Base-by-base conservation (phyloP, 1,140 invertebrate species). In the Chironomus striatipennis region DNA sequence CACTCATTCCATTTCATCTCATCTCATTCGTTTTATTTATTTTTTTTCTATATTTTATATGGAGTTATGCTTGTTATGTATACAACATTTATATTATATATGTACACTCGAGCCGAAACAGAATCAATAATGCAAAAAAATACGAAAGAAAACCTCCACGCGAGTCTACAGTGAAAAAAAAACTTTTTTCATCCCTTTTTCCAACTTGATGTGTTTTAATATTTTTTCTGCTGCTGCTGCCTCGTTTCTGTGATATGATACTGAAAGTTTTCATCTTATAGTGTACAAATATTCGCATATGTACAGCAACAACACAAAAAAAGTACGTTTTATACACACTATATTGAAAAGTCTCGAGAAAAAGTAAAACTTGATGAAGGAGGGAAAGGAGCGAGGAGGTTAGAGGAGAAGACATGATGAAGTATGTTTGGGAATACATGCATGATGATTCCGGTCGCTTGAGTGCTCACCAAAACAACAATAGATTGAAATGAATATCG, bases 401-500 rank as follows among this genome's bases (percentile, higher is more conserved):
- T 34, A 34, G 24, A 34, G 24, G 24, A 34, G 24, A 34, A 2
- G 24, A 34, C 24, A 57, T 57, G 47, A 57, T 57, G 47, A 57
- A 57, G 47, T n/a, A 57, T 57, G 12, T n/a, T 57, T 57, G 47
- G 47, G n/a, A 57, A 47, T n/a, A 57, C n/a, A 15, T 57, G 47
- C 12, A 34, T 34, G 47, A 57, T 57, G 47, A 57, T 57, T 57
- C 47, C 47, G 47, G 47, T 57, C 24, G n/a, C 47, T 57, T 57
- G 47, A 57, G 47, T 57, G 47, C 47, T 57, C 47, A 57, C 12
- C n/a, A 57, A 57, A 57, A 57, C 12, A 57, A 57, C 47, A 57
- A 57, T 57, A n/a, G 12, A 57, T 57, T 57, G n/a, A 15, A 57
- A 57, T 57, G 47, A 57, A 57, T 15, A n/a, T 57, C n/a, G 47